Conservation (phyloP, 2,888 invertebrate genomes). For the Sesamia inferens region DNA sequence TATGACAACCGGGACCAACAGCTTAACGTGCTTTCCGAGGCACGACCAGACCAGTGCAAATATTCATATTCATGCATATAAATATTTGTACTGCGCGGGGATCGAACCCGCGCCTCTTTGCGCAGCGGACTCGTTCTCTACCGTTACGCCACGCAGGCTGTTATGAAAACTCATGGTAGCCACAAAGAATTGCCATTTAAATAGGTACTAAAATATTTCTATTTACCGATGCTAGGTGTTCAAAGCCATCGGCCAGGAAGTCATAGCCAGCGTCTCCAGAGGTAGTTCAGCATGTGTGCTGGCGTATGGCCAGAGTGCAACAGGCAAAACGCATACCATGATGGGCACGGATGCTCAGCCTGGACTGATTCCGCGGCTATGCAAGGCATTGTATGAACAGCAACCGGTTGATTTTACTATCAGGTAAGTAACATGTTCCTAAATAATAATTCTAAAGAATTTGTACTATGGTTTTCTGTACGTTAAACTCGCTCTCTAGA, state of each 20-base stretch:
- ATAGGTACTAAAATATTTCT: neutral
- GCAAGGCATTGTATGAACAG: constrained; percentile 77
- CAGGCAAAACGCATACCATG: constrained; percentile 95
- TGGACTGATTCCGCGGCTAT: constrained; percentile 84
- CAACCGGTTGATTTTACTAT: constrained; percentile 77
- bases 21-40: too few relatives aligned
- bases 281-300: constrained; percentile 93
- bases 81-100: too few relatives aligned
- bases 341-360: constrained; percentile 90
- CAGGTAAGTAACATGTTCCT: constrained; percentile 66
- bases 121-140: too few relatives aligned
- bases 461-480: too few relatives aligned
- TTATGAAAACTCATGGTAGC: too few relatives aligned
- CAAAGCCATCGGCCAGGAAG: constrained; percentile 91
- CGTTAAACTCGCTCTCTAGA: too few relatives aligned
- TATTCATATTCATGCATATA: too few relatives aligned
- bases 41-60: too few relatives aligned
- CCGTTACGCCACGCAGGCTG: too few relatives aligned
- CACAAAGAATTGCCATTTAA: neutral
- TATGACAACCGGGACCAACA: too few relatives aligned
- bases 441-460: too few relatives aligned
- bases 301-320: constrained; percentile 94
- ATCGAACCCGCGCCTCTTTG: too few relatives aligned
- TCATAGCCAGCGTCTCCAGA: constrained; percentile 90
- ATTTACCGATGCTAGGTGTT: constrained; percentile 87